Percentiles rank a stretch among this genome's conserved stretches.
Conservation (phyloP, 2,113 vertebrate species). For the Ancistrus triradiatus region DNA sequence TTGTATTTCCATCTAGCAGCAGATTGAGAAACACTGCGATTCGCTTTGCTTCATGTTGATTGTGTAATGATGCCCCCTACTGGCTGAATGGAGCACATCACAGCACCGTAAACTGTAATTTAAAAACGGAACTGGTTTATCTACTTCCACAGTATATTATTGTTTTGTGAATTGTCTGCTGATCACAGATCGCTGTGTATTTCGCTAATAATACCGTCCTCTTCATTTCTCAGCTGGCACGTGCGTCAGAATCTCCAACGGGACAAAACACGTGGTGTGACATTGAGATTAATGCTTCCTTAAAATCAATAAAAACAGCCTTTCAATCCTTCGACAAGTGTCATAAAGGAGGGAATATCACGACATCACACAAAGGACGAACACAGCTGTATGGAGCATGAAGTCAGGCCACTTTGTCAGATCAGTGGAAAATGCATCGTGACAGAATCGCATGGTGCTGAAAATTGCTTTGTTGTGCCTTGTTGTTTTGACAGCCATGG, state of each 20-base stretch:
- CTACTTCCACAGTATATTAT: background rate
- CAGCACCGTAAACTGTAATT: too few relatives aligned
- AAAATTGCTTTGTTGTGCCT: conserved; percentile 21
- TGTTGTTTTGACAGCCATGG: conserved; percentile 18
- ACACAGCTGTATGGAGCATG: background rate
- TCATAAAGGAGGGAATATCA: background rate
- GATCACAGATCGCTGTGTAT: too few relatives aligned
- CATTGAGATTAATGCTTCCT: background rate
- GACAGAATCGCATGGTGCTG: background rate
- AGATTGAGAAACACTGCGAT: too few relatives aligned
- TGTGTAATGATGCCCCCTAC: conserved; percentile 32
- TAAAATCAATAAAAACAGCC: background rate
- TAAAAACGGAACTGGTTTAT: background rate
- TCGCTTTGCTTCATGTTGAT: too few relatives aligned
- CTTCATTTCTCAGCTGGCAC: background rate
- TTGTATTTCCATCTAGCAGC: too few relatives aligned
- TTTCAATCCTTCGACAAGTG: background rate
- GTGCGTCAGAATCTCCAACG: background rate
- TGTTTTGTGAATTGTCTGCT: too few relatives aligned
- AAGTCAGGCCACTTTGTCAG: background rate
- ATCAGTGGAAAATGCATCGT: conserved; percentile 7
- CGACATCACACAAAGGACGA: background rate
- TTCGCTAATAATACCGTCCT: background rate
- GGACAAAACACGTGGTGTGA: background rate
- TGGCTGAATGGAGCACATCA: background rate